phyloP scores from a whole-genome alignment of 35 echinoderm and acorn worm species.

The Lytechinus variegatus region DNA sequence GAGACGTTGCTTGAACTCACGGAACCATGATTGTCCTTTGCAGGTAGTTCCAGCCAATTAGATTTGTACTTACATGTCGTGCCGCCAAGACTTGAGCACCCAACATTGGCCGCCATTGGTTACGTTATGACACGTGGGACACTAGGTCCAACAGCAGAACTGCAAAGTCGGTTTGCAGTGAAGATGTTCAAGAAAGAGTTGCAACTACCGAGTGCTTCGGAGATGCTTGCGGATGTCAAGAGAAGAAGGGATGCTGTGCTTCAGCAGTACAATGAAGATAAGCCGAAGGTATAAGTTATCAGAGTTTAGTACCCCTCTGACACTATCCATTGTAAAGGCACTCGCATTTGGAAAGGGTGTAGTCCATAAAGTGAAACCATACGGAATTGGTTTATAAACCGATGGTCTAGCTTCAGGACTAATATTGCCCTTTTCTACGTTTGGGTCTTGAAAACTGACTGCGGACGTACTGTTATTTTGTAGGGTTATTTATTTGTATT shows the following conservation, averaged over 20 bases:
- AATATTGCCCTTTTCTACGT: no score
- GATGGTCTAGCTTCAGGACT: no score
- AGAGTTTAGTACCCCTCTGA: neutral
- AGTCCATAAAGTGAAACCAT: no score
- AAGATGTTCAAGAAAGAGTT: constrained; percentile 51
- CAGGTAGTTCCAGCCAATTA: constrained; percentile 48
- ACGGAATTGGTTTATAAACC: no score
- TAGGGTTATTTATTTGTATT: no score
- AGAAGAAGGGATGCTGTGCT: neutral
- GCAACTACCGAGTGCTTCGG: neutral
- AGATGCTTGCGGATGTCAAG: constrained; percentile 53
- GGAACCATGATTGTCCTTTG: neutral
- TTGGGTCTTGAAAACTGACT: no score
- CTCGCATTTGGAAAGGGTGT: no score
- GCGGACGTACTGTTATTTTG: no score
- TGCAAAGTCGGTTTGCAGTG: constrained; percentile 59
- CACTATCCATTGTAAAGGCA: no score
- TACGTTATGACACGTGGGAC: constrained; percentile 32
- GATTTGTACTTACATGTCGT: constrained; percentile 69
- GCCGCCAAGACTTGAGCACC: constrained; percentile 51
- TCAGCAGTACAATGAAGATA: constrained; percentile 26
- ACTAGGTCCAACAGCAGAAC: constrained; percentile 23
- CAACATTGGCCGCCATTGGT: constrained; percentile 48
- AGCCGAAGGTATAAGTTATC: constrained; percentile 10
- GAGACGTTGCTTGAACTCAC: no score